Evolutionary conservation across 1,140 invertebrate species (phyloP), one percentile per base, ranked within the genome.

Genomic region (Periplaneta americana): DNA sequence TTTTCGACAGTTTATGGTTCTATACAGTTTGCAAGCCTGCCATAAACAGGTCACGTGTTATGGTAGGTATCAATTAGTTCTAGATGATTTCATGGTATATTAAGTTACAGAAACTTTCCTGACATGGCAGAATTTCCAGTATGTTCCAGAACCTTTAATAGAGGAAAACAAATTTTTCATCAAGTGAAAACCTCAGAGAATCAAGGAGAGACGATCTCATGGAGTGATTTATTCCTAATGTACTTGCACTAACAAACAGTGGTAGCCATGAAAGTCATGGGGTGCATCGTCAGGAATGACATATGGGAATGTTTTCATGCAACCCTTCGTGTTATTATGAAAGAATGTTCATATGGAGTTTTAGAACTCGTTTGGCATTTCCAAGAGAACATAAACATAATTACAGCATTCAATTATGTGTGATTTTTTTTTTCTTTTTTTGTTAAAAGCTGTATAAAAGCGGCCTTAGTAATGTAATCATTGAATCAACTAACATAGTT

Each of bases 391-490:
- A 77, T 77, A 34, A 77, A n/a, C 15, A 33, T 36, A 77, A 34
- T 34, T 77, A 77, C 33, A 77, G 75, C 33, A 36, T 77, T 77
- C 33, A 77, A n/a, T 33, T 34, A 36, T 33, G 33, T 36, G 75
- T 34, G 33, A 77, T 77, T 36, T 36, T 34, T 33, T 35, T 34
- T 36, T 17, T 78, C 33, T 36, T 36, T 34, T 33, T 35, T 34
- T 36, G 22, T 78, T 75, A 33, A 36, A 37, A 78, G 76, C 76
- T 78, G 76, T 78, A 78, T 78, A 36, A 78, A 78, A 78, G 76
- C 76, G 76, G 76, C 76, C 76, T 78, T 78, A 78, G 75, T 76
- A 78, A 36, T 22, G 28, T 34, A 36, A n/a, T 76, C 75, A 76
- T 76, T 33, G 32, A 76, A 76, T 18, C 15, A 76, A 76, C 48